Base-by-base conservation (phyloP, 2,113 vertebrate genomes). In the Macrotus californicus region DNA sequence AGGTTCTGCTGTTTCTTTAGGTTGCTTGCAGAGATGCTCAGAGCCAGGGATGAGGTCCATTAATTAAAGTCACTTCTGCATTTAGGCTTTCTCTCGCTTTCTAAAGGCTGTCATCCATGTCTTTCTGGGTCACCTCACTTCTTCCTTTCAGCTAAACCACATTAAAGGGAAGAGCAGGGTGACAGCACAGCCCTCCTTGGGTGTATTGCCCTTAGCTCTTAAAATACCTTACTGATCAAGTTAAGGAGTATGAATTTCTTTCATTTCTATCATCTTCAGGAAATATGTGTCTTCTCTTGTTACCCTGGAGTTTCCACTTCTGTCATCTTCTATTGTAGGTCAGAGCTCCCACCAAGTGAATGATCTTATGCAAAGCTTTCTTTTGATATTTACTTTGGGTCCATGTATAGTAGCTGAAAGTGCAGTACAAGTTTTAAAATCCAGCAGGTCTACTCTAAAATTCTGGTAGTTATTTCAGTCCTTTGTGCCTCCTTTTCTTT, bases 11-110 rank as follows among this genome's bases (percentile, higher is more conserved):
- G 0, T 89, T 93, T 91, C 83, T 87, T 50, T 18, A 31, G 15
- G 50, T n/a, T 31, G 21, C 89, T 61, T 5, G 5, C 48, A 64
- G 67, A 34, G 79, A 73, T 54, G 79, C 64, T 75, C 41, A 83
- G 31, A 50, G 54, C 61, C 73, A 85, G 41, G 43, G 43, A 43
- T 29, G 16, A 70, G 46, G 19, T 14, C 77, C 61, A 50, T 95
- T 97, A 75, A 97, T 97, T 96, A 94, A 82, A 96, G 41, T 52
- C 46, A 87, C 87, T 86, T 66, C 89, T 91, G 67, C 73, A 48
- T 84, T 87, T 46, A 26, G n/a, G 56, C 73, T 81, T 91, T 84
- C 76, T 59, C 43, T 76, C 0, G 0, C 72, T 69, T 80, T 56
- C 72, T 77, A 72, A 95, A 31, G 13, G 86, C 83, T 64, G 26